Conservation (phyloP, 2,113 vertebrate genomes). For the Fregata magnificens region DNA sequence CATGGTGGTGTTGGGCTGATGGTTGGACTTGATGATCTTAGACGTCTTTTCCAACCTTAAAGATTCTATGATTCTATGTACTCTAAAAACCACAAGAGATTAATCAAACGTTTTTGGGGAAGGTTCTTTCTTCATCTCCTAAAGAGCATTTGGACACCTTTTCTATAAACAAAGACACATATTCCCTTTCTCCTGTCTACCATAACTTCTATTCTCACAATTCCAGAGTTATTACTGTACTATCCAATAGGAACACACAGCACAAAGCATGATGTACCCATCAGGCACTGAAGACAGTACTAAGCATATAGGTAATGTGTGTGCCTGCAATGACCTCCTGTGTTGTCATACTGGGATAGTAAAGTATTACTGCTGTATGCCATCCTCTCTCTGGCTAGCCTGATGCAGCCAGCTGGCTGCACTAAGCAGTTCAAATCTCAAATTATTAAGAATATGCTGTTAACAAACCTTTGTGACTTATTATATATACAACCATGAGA, state of each 20-base stretch:
- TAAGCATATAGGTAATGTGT: not conserved
- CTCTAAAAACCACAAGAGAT: not conserved
- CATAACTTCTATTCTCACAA: not conserved
- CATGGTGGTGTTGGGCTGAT: too few species aligned
- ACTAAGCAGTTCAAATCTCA: not conserved
- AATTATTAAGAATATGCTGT: not conserved
- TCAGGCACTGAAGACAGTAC: not conserved
- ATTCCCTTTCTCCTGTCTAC: not conserved
- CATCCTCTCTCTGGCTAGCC: not conserved
- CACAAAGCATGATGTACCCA: not conserved
- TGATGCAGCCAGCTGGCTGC: not conserved
- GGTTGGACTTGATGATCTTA: too few species aligned
- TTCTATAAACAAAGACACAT: not conserved
- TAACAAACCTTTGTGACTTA: not conserved
- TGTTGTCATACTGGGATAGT: not conserved
- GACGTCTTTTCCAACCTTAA: too few species aligned
- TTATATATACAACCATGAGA: not conserved
- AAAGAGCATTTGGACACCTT: not conserved
- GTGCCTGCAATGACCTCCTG: not conserved
- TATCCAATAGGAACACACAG: not conserved
- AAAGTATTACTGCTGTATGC: not conserved
- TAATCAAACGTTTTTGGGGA: not conserved
- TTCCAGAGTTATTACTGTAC: not conserved
- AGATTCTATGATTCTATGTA: too few species aligned
- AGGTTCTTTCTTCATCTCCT: not conserved